Base-by-base conservation (phyloP, 2,888 invertebrate genomes). In the Eulithis prunata region DNA sequence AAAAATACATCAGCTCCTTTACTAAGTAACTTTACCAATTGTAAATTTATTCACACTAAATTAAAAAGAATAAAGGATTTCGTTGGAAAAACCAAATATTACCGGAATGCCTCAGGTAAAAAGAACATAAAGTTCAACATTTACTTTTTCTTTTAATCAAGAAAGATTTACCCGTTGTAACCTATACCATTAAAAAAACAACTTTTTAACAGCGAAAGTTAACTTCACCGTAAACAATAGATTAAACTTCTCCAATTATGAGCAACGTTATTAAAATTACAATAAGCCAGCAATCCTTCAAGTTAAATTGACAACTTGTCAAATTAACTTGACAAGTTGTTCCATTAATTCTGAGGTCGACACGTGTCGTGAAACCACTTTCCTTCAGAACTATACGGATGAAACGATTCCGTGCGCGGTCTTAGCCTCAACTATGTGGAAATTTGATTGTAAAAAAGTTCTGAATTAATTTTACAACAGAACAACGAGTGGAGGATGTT, bases 181-280 rank as follows among this genome's bases (percentile, higher is more conserved):
- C 13, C 6, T 38, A n/a, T n/a, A 41, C 54, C 41, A 14, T 53
- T 36, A 57, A 12, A 54, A 54, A 62, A 57, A 47, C 68, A 68
- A 59, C 65, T 71, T 71, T 54, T 32, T 60, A 73, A 58, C 60
- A 66, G 28, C 55, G 55, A 49, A 21, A 10, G 10, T 36, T 41
- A 55, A 49, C 14, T 55, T 28, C 21, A 47, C 14, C 36, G 28
- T 66, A 64, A 63, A 71, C 70, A 70, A 66, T 63, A 57, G 66
- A 69, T 70, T 67, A 53, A 79, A 78, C 73, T 81, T 76, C 70
- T 68, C 74, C 75, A 79, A 78, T 79, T 75, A 76, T 55, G 78
- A 80, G 72, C 77, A 77, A 62, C 71, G 60, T 71, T 68, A 76
- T 72, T 77, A 76, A 77, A 76, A 79, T 78, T 71, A 79, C 58